A percentile compares a stretch with the other conserved stretches of the same genome.
Conservation (phyloP, 2,888 invertebrate genomes). For the Acrobasis suavella region DNA sequence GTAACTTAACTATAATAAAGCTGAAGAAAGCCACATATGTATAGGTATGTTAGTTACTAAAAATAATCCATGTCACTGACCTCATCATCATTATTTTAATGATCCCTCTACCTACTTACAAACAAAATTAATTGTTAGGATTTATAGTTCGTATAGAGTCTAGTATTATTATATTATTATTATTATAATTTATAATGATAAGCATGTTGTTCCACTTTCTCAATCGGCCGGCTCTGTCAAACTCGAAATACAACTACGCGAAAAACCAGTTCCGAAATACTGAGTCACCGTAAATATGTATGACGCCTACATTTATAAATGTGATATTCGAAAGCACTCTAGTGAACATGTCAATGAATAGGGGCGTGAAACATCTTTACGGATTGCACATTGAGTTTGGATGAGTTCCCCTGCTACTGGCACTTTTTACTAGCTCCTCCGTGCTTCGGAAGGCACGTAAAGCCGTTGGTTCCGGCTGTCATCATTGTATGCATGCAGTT, state of each 20-base stretch:
- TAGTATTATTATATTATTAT: too few species aligned
- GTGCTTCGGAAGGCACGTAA: too few species aligned
- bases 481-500: too few species aligned
- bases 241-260: constrained; percentile 43
- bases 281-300: constrained; percentile 60
- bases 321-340: constrained; percentile 33
- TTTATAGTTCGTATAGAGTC: background rate
- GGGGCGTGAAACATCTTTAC: too few species aligned
- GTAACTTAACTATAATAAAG: background rate
- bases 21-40: background rate
- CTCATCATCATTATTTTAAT: constrained; percentile 5
- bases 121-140: constrained; percentile 7
- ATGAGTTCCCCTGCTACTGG: too few species aligned
- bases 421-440: too few species aligned
- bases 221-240: constrained; percentile 40
- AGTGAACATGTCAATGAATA: too few species aligned
- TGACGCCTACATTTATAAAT: constrained; percentile 39
- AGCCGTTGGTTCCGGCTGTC: too few species aligned
- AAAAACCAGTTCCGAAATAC: constrained; percentile 64
- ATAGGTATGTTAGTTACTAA: background rate
- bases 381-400: too few species aligned
- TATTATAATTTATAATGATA: constrained; percentile 12
- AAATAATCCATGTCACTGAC: constrained; percentile 4
- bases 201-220: constrained; percentile 51
- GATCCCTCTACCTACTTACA: background rate